Conservation (phyloP, 2,113 vertebrate genomes). For the Picathartes gymnocephalus region DNA sequence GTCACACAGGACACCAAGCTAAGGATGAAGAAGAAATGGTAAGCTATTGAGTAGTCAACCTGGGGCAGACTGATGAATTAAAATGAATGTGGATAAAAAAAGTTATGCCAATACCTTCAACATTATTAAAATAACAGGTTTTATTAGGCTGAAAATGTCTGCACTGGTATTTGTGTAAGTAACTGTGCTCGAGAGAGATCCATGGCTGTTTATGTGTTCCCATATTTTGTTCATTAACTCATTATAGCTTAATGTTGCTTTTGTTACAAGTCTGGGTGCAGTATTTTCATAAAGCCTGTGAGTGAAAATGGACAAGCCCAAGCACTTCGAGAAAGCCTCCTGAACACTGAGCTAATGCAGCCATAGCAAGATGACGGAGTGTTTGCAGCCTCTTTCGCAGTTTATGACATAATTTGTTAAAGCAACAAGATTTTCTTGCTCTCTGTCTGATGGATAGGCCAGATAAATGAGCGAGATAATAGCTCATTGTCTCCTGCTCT, state of each 20-base stretch:
- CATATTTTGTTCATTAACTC: background rate
- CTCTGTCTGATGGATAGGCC: background rate
- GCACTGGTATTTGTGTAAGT: background rate
- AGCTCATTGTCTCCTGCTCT: constrained; percentile 42
- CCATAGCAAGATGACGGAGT: background rate
- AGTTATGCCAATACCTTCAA: background rate
- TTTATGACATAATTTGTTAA: constrained; percentile 41
- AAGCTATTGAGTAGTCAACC: background rate
- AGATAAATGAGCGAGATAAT: constrained; percentile 39
- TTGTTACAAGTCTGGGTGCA: background rate
- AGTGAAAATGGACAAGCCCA: background rate
- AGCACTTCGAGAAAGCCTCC: background rate
- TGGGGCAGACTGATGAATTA: background rate
- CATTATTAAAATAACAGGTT: constrained; percentile 2
- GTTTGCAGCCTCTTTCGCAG: background rate
- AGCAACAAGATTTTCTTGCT: constrained; percentile 30
- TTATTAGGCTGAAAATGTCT: background rate
- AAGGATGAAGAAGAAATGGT: background rate
- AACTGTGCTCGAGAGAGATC: background rate
- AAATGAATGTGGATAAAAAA: background rate
- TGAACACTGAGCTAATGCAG: background rate
- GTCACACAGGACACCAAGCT: background rate
- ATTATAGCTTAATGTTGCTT: background rate
- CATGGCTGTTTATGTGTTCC: background rate
- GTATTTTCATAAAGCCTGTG: background rate